phyloP scores from a whole-genome alignment of 2,113 vertebrate species.

The Mormoops blainvillei region DNA sequence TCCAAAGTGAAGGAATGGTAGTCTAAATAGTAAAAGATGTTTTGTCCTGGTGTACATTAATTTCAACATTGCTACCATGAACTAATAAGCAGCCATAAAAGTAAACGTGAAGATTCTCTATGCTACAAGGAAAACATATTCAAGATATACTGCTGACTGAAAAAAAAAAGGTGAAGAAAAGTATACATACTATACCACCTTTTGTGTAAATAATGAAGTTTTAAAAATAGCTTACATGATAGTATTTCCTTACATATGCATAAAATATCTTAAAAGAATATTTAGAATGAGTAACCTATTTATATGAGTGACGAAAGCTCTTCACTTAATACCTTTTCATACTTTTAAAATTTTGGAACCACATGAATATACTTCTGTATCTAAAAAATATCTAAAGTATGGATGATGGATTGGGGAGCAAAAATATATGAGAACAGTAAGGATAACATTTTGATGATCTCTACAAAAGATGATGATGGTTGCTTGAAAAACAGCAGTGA shows the following conservation, averaged over 20 bases:
- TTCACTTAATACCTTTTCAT: not conserved
- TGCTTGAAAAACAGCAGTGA: not conserved
- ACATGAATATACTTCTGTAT: not conserved
- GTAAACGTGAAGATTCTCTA: not conserved
- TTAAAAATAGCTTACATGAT: not conserved
- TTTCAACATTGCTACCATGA: conserved; percentile 1
- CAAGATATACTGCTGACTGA: not conserved
- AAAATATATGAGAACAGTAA: not conserved
- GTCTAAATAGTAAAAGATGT: not conserved
- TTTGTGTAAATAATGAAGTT: not conserved
- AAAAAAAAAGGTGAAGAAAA: not conserved
- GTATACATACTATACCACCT: not conserved
- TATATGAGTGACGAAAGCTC: not conserved
- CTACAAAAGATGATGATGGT: not conserved
- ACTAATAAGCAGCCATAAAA: conserved; percentile 7
- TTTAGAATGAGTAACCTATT: not conserved
- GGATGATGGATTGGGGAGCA: not conserved
- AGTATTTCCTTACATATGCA: not conserved
- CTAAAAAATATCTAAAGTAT: conserved; percentile 18
- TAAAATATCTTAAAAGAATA: not conserved
- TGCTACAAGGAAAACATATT: not conserved
- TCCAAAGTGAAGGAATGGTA: not conserved
- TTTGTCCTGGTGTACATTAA: not conserved
- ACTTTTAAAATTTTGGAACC: not conserved
- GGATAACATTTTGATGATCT: not conserved